Evolutionary conservation across 2,888 invertebrate species (phyloP).

Genomic region (Itoplectis maculator): DNA sequence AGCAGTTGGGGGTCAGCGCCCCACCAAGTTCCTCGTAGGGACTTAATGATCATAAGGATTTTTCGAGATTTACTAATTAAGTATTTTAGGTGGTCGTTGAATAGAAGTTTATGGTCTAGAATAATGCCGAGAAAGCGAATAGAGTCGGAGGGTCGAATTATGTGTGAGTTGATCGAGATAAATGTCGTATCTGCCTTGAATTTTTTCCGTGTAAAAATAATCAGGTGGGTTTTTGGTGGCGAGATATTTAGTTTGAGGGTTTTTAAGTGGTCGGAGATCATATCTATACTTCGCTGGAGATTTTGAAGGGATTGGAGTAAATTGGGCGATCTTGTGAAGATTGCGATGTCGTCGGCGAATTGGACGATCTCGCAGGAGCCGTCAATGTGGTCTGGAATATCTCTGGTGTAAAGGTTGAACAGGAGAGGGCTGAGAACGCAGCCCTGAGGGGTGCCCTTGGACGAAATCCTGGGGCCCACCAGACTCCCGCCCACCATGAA

Average conservation of each 20-base stretch:
- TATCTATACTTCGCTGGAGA: not conserved
- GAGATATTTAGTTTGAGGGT: not conserved
- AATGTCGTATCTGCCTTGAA: not conserved
- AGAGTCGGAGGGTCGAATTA: not conserved
- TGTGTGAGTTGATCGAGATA: not conserved
- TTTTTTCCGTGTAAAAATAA: constrained; percentile 18
- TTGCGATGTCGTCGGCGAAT: constrained; percentile 15
- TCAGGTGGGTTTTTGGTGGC: not conserved
- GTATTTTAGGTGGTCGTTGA: constrained; percentile 4
- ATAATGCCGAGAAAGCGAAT: constrained; percentile 14
- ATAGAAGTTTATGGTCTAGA: constrained; percentile 2
- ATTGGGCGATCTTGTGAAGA: not conserved
- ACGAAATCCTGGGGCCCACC: not conserved
- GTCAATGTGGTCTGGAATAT: not conserved
- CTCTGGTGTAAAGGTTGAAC: constrained; percentile 1
- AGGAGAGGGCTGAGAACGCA: constrained; percentile 36
- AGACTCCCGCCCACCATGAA: not conserved
- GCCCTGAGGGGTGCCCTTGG: constrained; percentile 44
- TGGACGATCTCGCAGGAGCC: constrained; percentile 6
- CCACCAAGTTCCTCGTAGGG: constrained; percentile 24
- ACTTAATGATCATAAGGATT: not conserved
- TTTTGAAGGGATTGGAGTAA: not conserved
- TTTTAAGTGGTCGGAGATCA: not conserved
- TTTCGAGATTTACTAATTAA: not conserved
- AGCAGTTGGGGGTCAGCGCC: constrained; percentile 12